These are phyloP conservation scores for Scomber scombrus DNA, from an alignment of 2,113 vertebrate species.

Conservation along the genomic window DNA sequence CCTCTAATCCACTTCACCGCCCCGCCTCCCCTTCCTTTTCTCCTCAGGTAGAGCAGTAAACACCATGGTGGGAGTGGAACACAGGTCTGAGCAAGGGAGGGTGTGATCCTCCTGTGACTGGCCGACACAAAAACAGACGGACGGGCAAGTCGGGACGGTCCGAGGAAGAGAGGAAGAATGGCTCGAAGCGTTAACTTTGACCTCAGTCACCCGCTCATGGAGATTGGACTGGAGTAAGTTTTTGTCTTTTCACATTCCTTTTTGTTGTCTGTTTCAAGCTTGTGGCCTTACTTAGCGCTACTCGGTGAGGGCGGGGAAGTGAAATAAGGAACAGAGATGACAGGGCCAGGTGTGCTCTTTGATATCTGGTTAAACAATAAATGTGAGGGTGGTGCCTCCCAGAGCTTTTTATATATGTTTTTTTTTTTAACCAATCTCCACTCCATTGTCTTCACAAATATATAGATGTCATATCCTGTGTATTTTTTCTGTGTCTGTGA, in stretches of 20 bases:
- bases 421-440: background rate
- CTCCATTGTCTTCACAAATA: slow-evolving; percentile 3
- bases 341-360: slow-evolving; percentile 18
- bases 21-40: background rate
- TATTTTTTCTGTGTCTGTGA: background rate
- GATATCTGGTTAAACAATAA: background rate
- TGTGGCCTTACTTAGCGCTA: background rate
- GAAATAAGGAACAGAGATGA: background rate
- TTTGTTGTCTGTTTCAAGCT: background rate
- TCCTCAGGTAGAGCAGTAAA: slow-evolving; percentile 41
- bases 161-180: slow-evolving; percentile 53
- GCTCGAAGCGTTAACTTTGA: slow-evolving; percentile 74
- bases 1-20: background rate
- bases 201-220: slow-evolving; percentile 45
- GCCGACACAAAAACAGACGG: background rate
- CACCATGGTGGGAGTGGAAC: slow-evolving; percentile 65
- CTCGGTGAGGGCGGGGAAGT: background rate
- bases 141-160: background rate
- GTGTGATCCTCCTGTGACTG: slow-evolving; percentile 52
- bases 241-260: background rate
- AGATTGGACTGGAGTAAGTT: slow-evolving; percentile 81
- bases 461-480: too few relatives aligned
- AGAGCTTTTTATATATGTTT: background rate
- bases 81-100: slow-evolving; percentile 49
- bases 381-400: background rate